A percentile compares a stretch with the other conserved stretches of the same genome.
These are phyloP conservation scores for Aphelenchoides fujianensis DNA, from an alignment of 1,140 invertebrate genomes.

Conservation along the genomic window DNA sequence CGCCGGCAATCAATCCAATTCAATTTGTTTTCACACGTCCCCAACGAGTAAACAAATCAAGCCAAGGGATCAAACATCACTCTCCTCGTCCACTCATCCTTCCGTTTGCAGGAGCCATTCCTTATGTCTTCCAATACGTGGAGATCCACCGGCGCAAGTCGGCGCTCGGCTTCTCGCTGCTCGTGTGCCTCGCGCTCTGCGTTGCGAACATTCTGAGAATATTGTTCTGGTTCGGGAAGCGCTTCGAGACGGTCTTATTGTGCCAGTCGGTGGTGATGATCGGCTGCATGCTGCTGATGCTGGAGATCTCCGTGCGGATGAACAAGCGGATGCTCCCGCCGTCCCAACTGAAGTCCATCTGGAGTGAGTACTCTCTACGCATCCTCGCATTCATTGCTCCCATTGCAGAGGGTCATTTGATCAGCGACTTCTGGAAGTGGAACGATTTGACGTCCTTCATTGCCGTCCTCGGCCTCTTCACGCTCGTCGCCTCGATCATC, in stretches of 20 bases:
- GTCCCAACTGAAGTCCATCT: constrained; percentile 55
- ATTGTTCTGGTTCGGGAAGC: constrained; percentile 97
- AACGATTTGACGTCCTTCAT: constrained; percentile 94
- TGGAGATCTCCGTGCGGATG: constrained; percentile 85
- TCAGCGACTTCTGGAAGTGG: constrained; percentile 93
- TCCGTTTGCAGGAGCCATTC: constrained; percentile 50
- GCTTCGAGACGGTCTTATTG: constrained; percentile 87
- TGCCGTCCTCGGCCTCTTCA: constrained; percentile 84
- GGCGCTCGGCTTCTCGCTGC: constrained; percentile 87
- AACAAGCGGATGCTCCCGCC: constrained; percentile 60
- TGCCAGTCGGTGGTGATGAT: constrained; percentile 97
- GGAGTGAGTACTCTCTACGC: constrained; percentile 53
- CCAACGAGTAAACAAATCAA: no score
- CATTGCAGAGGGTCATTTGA: constrained; percentile 56
- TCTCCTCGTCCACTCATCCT: background rate
- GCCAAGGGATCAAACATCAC: constrained; percentile 19
- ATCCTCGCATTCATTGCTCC: constrained; percentile 5
- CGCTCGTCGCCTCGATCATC: constrained; percentile 74
- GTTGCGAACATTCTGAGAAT: constrained; percentile 93
- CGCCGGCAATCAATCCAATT: no score
- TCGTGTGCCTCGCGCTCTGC: constrained; percentile 88
- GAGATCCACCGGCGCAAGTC: constrained; percentile 85
- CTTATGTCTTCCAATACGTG: constrained; percentile 69
- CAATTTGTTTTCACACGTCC: no score
- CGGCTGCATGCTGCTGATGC: constrained; percentile 87